Evolutionary conservation across 1,140 invertebrate genomes (phyloP), one percentile per base, ranked within the genome.

Genomic region (Drosophila guanche): DNA sequence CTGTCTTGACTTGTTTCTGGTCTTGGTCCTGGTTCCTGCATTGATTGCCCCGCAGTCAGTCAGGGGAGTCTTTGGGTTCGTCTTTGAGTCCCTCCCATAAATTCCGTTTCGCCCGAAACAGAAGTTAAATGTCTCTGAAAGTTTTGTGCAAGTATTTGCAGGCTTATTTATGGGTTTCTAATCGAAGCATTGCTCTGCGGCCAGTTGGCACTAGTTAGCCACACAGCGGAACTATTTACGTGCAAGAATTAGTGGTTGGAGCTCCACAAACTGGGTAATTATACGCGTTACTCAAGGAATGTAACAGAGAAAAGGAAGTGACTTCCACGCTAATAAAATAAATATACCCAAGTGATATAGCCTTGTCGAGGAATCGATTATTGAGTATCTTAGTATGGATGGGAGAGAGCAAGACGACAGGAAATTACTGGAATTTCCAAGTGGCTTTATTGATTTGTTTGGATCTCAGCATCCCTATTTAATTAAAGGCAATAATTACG

Each of bases 1-100:
- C 76, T 63, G 76, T 77, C 81, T 77, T 81, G 63, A 69, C 73
- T 86, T 71, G 71, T 58, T 85, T 79, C 61, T 57, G 62, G 54
- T 27, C 59, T 43, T 47, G 10, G 25, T 14, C 25, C 16, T 27
- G 25, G 5, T 12, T 4, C n/a, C 56, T 61, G 56, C 77, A 79
- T 78, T 74, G 75, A 79, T 79, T 79, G 63, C 57, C 56, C 29
- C 45, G 7, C 12, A 25, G 53, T 63, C 20, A n/a, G 16, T 8
- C 22, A 14, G 14, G 10, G 29, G 23, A 62, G 33, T 42, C 41
- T 23, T 20, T 1, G 23, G 1, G 14, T 10, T 33, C 29, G 45
- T 33, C 8, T 33, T 33, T 12, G 22, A 14, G 52, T 12, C 27
- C 63, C 16, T 20, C 25, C 53, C 47, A 75, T 75, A 70, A 77